Conservation (phyloP, 1,140 invertebrate species). For the Oedothorax gibbosus region DNA sequence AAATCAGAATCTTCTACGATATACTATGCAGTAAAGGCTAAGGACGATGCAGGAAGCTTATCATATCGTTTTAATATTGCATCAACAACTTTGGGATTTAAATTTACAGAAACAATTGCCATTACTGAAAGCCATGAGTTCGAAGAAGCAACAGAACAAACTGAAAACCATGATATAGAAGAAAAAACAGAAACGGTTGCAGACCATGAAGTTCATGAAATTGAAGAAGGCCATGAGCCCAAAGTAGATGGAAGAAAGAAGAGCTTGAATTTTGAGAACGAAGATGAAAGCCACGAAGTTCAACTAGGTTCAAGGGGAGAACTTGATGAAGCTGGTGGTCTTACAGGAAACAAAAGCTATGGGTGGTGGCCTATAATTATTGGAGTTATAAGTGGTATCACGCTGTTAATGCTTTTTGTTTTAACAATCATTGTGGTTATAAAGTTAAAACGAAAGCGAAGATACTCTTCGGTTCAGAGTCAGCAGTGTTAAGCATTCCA, state of each 20-base stretch:
- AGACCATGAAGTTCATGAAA: not conserved
- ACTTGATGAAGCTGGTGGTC: not conserved
- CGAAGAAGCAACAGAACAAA: not conserved
- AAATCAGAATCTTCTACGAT: conserved; percentile 3
- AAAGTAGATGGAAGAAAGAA: not conserved
- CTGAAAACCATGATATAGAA: not conserved
- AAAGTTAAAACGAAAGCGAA: conserved; percentile 28
- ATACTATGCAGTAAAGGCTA: conserved; percentile 37
- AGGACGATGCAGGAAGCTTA: conserved; percentile 11
- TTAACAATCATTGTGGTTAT: conserved; percentile 35
- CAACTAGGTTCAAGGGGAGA: not conserved
- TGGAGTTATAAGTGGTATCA: conserved; percentile 19
- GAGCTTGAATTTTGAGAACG: not conserved
- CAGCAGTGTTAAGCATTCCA: conserved; percentile 49
- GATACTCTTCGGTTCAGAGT: conserved; percentile 45
- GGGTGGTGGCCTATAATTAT: conserved; percentile 50
- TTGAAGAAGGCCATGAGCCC: not conserved
- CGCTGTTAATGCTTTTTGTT: conserved; percentile 35
- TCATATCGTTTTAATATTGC: conserved; percentile 40
- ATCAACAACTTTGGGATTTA: conserved; percentile 11
- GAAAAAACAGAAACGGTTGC: not conserved
- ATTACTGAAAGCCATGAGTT: not conserved
- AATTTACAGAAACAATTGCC: not conserved
- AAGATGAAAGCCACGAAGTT: not conserved
- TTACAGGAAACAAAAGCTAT: not conserved